These are phyloP conservation scores for Polydrusus cervinus DNA, from an alignment of 2,888 invertebrate genomes.

Conservation along the genomic window DNA sequence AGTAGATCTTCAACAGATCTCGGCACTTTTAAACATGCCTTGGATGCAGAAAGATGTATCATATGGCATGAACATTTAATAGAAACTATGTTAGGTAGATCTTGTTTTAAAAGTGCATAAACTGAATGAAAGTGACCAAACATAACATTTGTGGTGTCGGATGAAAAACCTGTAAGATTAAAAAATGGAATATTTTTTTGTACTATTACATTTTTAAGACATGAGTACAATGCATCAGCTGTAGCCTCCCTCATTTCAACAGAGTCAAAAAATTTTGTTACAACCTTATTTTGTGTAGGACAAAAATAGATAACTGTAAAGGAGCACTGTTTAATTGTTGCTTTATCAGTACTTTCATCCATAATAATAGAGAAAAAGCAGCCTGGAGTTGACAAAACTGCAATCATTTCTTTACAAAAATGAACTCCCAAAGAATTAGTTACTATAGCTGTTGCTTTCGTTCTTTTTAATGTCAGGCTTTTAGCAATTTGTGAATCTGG, in stretches of 20 bases:
- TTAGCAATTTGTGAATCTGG: conserved; percentile 12
- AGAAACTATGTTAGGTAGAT: conserved; percentile 57
- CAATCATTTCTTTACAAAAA: conserved; percentile 43
- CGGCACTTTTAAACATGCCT: not conserved
- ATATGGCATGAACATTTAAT: conserved; percentile 66
- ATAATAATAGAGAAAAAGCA: conserved; percentile 40
- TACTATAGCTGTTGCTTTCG: conserved; percentile 19
- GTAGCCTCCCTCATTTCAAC: conserved; percentile 12
- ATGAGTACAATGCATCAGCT: not conserved
- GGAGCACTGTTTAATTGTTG: conserved; percentile 32
- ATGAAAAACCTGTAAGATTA: conserved; percentile 59
- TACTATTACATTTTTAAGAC: not conserved
- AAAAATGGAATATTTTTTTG: conserved; percentile 49
- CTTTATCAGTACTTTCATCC: conserved; percentile 47
- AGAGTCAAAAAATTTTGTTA: conserved; percentile 21
- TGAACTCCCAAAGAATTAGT: conserved; percentile 48
- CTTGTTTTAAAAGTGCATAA: conserved; percentile 47
- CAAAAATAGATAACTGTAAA: conserved; percentile 38
- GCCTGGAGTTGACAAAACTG: not conserved
- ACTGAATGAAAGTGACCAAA: conserved; percentile 56
- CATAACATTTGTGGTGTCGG: conserved; percentile 63
- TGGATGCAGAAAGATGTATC: conserved; percentile 59
- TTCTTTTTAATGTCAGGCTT: not conserved
- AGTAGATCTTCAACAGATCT: not conserved
- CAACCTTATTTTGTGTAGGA: conserved; percentile 22